Evolutionary conservation across 2,113 vertebrate genomes (phyloP).

Genomic region (Seriola dumerili): DNA sequence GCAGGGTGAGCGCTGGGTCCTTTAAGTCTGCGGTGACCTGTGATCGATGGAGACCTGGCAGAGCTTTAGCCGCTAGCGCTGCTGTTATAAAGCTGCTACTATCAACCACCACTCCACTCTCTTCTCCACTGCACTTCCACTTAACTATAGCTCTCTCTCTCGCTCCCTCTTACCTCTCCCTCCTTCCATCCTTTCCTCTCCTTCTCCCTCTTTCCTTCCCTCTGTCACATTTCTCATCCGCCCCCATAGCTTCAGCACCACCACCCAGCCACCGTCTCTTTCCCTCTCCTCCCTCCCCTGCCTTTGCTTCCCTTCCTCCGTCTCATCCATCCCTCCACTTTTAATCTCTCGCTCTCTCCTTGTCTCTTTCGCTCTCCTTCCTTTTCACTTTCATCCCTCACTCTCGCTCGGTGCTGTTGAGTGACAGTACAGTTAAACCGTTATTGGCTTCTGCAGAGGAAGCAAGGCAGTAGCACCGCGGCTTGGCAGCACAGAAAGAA

Average conservation of each 20-base stretch:
- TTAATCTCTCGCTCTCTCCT: slow-evolving; percentile 58
- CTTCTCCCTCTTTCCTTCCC: neutral
- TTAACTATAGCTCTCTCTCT: slow-evolving; percentile 12
- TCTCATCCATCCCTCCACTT: slow-evolving; percentile 66
- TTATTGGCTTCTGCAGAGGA: slow-evolving; percentile 63
- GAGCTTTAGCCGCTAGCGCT: slow-evolving; percentile 36
- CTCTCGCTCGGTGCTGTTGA: slow-evolving; percentile 54
- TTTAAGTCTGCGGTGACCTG: slow-evolving; percentile 64
- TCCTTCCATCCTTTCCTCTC: neutral
- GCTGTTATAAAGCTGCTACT: slow-evolving; percentile 35
- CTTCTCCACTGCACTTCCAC: neutral
- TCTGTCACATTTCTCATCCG: slow-evolving; percentile 48
- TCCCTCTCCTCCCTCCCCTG: slow-evolving; percentile 17
- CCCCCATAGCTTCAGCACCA: slow-evolving; percentile 12
- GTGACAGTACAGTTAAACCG: slow-evolving; percentile 70
- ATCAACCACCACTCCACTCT: slow-evolving; percentile 36
- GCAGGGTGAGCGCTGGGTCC: slow-evolving; percentile 37
- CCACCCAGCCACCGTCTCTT: slow-evolving; percentile 2
- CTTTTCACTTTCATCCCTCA: slow-evolving; percentile 35
- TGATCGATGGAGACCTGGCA: slow-evolving; percentile 67
- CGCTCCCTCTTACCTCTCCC: neutral
- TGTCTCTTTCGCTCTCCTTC: neutral
- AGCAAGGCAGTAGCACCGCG: slow-evolving; percentile 23
- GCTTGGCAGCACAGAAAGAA: slow-evolving; percentile 40
- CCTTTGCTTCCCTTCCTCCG: slow-evolving; percentile 22